phyloP scores from a whole-genome alignment of 2,888 invertebrate genomes.

The Odontothrips loti region DNA sequence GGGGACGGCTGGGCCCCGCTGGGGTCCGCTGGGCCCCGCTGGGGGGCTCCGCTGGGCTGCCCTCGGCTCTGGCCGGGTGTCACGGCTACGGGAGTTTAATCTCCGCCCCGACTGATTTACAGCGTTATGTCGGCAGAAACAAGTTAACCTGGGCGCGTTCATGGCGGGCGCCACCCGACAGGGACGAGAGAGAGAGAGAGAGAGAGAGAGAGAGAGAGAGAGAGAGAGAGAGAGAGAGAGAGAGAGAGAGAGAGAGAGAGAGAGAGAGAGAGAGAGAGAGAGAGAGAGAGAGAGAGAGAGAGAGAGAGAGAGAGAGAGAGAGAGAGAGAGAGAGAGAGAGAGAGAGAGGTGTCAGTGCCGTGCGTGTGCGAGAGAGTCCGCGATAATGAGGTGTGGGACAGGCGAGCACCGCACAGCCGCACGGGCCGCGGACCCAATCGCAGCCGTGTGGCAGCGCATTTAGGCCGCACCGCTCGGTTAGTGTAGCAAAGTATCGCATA shows the following conservation, averaged over 20 bases:
- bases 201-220: background rate
- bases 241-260: background rate
- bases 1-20: too few relatives aligned
- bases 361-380: background rate
- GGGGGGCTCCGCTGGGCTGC: too few relatives aligned
- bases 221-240: slow-evolving; percentile 1
- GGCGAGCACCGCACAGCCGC: too few relatives aligned
- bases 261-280: background rate
- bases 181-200: background rate
- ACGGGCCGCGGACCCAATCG: too few relatives aligned
- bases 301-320: background rate
- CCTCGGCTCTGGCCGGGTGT: too few relatives aligned
- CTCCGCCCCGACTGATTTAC: slow-evolving; percentile 1
- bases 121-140: background rate
- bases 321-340: background rate
- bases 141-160: background rate
- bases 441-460: too few relatives aligned
- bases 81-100: background rate
- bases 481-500: too few relatives aligned
- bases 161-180: background rate
- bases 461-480: too few relatives aligned
- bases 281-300: background rate
- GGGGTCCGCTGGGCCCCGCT: too few relatives aligned
- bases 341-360: background rate
- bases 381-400: background rate